A percentile compares a stretch with the other conserved stretches of the same genome.
Evolutionary conservation across 2,797 vertebrate species (phyloP).

Genomic region (Novumbra hubbsi): DNA sequence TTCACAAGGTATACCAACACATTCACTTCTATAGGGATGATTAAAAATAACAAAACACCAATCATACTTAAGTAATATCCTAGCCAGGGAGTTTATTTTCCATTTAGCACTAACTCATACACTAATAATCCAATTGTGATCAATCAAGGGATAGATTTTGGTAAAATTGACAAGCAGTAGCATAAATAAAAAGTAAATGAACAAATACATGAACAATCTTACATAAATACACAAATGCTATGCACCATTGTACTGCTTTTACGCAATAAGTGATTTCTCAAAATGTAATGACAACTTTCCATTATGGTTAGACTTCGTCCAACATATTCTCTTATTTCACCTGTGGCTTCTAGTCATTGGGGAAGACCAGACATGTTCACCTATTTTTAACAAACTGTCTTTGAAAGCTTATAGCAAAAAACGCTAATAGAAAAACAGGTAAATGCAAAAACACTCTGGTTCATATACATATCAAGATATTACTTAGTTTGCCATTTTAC

Average conservation of each 20-base stretch:
- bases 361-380: conserved; percentile 63
- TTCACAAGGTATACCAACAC: conserved; percentile 81
- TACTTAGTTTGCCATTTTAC: conserved; percentile 84
- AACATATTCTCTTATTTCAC: conserved; percentile 54
- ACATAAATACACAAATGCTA: conserved; percentile 81
- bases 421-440: conserved; percentile 81
- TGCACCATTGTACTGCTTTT: conserved; percentile 75
- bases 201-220: conserved; percentile 69
- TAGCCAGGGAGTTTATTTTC: conserved; percentile 63
- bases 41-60: conserved; percentile 63
- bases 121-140: conserved; percentile 69
- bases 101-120: conserved; percentile 65
- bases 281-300: conserved; percentile 54
- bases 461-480: conserved; percentile 85
- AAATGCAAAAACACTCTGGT: conserved; percentile 84
- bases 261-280: conserved; percentile 62
- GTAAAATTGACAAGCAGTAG: conserved; percentile 77
- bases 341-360: conserved; percentile 57
- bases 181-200: conserved; percentile 77
- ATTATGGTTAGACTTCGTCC: conserved; percentile 45
- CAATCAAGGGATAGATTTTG: conserved; percentile 73
- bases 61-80: conserved; percentile 54
- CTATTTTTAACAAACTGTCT: conserved; percentile 72
- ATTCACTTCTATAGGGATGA: conserved; percentile 79
- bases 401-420: conserved; percentile 79